Percentiles rank a stretch among this genome's conserved stretches.
Evolutionary conservation across 2,797 vertebrate species (phyloP).

Genomic region (Spatula clypeata): DNA sequence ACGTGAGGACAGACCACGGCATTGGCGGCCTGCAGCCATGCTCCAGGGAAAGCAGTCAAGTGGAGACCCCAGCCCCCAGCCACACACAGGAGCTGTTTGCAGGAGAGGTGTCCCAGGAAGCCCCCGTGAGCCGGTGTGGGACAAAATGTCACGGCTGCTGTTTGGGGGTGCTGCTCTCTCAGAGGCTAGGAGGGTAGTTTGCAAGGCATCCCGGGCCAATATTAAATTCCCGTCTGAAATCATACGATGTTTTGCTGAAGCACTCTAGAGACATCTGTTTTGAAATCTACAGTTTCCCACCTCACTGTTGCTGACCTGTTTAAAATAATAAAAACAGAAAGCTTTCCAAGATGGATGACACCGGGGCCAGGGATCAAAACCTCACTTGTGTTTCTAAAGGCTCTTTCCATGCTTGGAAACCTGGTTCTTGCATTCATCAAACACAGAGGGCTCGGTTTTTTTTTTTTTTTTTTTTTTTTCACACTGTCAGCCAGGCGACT

Average conservation of each 20-base stretch:
- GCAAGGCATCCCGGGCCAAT: not conserved
- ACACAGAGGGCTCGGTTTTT: not conserved
- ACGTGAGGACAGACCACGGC: not conserved
- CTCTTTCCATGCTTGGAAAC: constrained; percentile 21
- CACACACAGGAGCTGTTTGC: not conserved
- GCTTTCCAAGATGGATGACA: not conserved
- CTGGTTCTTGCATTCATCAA: constrained; percentile 6
- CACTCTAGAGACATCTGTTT: rapidly evolving
- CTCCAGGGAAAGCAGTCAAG: not conserved
- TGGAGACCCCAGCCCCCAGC: not conserved
- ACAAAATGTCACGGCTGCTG: not conserved
- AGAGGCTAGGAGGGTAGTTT: not conserved
- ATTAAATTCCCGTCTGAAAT: not conserved
- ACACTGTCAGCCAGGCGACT: not conserved
- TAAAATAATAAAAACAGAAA: constrained; percentile 25
- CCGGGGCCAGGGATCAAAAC: not conserved
- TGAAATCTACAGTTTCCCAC: not conserved
- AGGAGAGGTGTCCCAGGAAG: not conserved
- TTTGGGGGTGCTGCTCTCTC: not conserved
- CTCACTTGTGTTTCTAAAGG: constrained; percentile 17
- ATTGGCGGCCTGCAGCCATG: not conserved
- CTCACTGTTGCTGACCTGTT: not conserved
- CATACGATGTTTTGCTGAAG: not conserved
- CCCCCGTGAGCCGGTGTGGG: not conserved
- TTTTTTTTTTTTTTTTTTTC: not conserved